phyloP scores from a whole-genome alignment of 2,113 vertebrate species.

The Circaetus cinerascens region DNA sequence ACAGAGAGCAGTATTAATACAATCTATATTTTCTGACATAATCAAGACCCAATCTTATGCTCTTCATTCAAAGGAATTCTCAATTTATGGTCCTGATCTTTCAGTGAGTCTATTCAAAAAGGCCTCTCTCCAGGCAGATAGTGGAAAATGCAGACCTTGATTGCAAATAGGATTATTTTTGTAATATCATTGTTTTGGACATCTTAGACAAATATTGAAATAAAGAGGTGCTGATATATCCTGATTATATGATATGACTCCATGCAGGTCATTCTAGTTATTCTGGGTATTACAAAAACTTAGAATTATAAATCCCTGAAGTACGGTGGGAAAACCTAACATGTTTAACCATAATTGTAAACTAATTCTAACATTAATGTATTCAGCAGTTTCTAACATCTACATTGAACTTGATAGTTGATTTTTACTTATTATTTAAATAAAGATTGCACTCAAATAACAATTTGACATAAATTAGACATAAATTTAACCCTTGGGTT shows the following conservation, averaged over 20 bases:
- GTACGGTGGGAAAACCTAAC: background rate
- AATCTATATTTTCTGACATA: background rate
- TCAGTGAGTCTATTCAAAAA: background rate
- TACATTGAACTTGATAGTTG: background rate
- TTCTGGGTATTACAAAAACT: background rate
- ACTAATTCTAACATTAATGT: background rate
- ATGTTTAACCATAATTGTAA: background rate
- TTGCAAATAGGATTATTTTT: background rate
- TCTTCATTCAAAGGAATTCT: background rate
- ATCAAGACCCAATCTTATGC: background rate
- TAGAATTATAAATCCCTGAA: background rate
- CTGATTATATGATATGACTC: no score
- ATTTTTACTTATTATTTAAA: background rate
- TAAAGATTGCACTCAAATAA: background rate
- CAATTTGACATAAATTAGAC: background rate
- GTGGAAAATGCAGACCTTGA: background rate
- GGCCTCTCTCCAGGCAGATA: background rate
- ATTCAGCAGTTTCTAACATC: background rate
- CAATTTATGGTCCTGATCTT: background rate
- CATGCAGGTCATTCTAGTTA: background rate
- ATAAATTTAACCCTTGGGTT: background rate
- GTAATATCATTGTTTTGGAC: background rate
- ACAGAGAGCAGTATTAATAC: background rate
- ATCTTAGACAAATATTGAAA: background rate
- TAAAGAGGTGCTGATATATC: background rate